Evolutionary conservation across 2,113 vertebrate genomes (phyloP).

Genomic region (Trichechus manatus): DNA sequence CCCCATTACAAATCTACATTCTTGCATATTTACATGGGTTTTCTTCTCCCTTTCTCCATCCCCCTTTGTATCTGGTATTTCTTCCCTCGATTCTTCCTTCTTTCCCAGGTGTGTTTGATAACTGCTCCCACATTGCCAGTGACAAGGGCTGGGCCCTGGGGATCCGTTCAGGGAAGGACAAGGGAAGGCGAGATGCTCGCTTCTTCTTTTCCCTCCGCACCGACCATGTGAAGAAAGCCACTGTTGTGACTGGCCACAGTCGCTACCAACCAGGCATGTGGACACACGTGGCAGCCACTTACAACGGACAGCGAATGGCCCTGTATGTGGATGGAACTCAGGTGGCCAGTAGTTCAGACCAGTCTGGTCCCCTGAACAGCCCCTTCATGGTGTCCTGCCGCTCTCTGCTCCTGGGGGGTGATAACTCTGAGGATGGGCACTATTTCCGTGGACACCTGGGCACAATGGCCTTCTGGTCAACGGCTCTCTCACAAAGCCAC

Average conservation of each 20-base stretch:
- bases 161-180: conserved; percentile 89
- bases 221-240: conserved; percentile 91
- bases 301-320: conserved; percentile 91
- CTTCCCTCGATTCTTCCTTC: conserved; percentile 37
- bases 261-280: conserved; percentile 91
- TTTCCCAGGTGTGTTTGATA: conserved; percentile 95
- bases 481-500: conserved; percentile 86
- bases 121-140: conserved; percentile 94
- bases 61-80: conserved; percentile 63
- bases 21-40: conserved; percentile 48
- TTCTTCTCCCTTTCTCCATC: conserved; percentile 71
- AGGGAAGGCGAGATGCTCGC: conserved; percentile 91
- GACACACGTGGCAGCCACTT: conserved; percentile 94
- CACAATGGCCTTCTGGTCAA: conserved; percentile 90
- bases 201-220: conserved; percentile 97
- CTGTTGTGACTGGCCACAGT: conserved; percentile 88
- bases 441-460: conserved; percentile 93
- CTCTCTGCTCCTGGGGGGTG: conserved; percentile 93
- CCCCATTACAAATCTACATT: neutral
- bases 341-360: conserved; percentile 90
- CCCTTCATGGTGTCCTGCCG: conserved; percentile 95
- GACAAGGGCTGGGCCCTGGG: conserved; percentile 97
- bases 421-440: conserved; percentile 89
- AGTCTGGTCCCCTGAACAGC: conserved; percentile 93
- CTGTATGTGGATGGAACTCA: conserved; percentile 94